Evolutionary conservation across 2,797 vertebrate species (phyloP), one percentile per base, ranked within the genome.

Genomic region (Tiaroga cobitis): DNA sequence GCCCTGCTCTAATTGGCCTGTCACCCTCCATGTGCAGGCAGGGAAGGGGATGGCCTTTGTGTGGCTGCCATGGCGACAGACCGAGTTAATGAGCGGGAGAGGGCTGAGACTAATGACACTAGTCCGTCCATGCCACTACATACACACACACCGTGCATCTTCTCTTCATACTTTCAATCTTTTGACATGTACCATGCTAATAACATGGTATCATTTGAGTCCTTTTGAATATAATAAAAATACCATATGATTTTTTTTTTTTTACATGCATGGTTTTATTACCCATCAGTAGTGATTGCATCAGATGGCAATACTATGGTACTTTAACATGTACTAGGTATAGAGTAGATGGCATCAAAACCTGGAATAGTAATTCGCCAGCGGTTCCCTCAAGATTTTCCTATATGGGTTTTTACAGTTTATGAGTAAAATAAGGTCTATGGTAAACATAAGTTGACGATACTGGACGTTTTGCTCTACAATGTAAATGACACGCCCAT

Each of bases 61-160:
- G 91, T 89, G 92, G 94, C 93, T 94, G 93, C 93, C 94, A 94
- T 95, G 92, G 94, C 89, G 93, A 95, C 94, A 92, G 92, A 92
- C 93, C 89, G 91, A 92, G 94, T 94, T 95, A 95, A 95, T 94
- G 93, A 95, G 94, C 93, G 89, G 65, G 92, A 94, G 92, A 93
- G 90, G 86, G 90, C 92, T 95, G 93, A 95, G 94, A 95, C 95
- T 95, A 95, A 96, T 95, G 95, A 94, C 94, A 94, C 93, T 92
- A 91, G 93, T 93, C 93, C 91, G 91, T 93, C 93, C 93, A 93
- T 87, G 89, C 89, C 89, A 29, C 87, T 88, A 90, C 56, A 90
- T 87, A 90, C 89, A 91, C 89, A 90, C 16, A 15, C 43, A 13
- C 41, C 4, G 51, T 39, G 54, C 51, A 26, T 39, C 13, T 77